Conservation (phyloP, 2,888 invertebrate species). For the Tipula helvola region DNA sequence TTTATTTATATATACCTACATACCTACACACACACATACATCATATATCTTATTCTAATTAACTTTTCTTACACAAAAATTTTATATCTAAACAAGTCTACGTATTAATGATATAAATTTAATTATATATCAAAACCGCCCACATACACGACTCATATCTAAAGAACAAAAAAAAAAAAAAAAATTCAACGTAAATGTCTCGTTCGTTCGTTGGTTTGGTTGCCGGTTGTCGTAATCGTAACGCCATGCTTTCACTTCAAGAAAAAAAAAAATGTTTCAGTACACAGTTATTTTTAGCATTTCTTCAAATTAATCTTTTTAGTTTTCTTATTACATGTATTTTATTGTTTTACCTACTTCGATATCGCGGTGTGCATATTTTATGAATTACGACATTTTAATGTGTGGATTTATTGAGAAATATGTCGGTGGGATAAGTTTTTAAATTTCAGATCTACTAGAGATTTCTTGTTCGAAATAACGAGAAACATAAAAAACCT, state of each 20-base stretch:
- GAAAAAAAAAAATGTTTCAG: neutral
- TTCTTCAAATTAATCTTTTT: neutral
- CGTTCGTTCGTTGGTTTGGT: neutral
- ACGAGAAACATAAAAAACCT: slow-evolving; percentile 4
- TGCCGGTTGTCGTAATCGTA: neutral
- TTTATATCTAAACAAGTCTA: neutral
- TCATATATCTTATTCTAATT: neutral
- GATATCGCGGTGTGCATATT: neutral
- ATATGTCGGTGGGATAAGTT: neutral
- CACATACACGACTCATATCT: neutral
- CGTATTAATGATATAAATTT: neutral
- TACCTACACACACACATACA: neutral
- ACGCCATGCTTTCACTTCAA: neutral
- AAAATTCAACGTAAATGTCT: neutral
- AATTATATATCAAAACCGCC: neutral
- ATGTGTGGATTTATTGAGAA: slow-evolving; percentile 4
- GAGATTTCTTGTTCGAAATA: slow-evolving; percentile 4
- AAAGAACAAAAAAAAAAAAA: neutral
- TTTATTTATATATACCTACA: neutral
- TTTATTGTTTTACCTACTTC: neutral
- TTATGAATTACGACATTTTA: neutral
- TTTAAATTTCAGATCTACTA: neutral
- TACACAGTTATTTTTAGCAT: neutral
- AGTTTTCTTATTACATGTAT: neutral
- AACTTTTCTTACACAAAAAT: neutral